Conservation (phyloP, 2,113 vertebrate genomes). For the Scolopax mira region DNA sequence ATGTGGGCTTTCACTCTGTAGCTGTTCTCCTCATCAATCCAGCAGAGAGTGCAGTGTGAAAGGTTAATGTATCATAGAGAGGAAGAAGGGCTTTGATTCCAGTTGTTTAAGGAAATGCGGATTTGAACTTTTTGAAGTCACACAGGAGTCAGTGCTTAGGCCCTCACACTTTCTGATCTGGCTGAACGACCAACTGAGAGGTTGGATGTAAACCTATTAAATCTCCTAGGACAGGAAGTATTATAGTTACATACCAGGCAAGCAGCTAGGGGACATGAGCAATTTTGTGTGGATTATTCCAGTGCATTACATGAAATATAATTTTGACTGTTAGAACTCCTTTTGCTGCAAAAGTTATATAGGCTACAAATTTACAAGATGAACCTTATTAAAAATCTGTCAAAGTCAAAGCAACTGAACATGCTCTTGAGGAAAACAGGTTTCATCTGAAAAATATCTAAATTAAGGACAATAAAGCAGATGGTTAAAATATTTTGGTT, state of each 20-base stretch:
- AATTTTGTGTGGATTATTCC: neutral
- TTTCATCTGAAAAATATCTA: neutral
- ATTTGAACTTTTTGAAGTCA: neutral
- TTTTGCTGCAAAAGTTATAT: neutral
- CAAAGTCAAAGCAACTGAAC: neutral
- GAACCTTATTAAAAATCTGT: neutral
- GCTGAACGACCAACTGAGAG: neutral
- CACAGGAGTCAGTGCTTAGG: neutral
- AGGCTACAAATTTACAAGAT: neutral
- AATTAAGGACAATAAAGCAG: neutral
- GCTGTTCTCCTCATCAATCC: neutral
- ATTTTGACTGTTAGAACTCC: neutral
- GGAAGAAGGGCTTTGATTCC: neutral
- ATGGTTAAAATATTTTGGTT: neutral
- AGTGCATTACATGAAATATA: neutral
- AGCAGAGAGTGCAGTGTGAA: neutral
- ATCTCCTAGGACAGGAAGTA: neutral
- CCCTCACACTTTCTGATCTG: neutral
- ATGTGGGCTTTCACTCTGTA: neutral
- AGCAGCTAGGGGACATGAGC: neutral
- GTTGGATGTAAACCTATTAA: neutral
- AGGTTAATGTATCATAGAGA: neutral
- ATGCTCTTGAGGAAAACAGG: neutral
- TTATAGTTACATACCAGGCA: neutral
- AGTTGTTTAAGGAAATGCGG: neutral